Evolutionary conservation across 2,888 invertebrate genomes (phyloP), one percentile per base, ranked within the genome.

Genomic region (Pheosia tremula): DNA sequence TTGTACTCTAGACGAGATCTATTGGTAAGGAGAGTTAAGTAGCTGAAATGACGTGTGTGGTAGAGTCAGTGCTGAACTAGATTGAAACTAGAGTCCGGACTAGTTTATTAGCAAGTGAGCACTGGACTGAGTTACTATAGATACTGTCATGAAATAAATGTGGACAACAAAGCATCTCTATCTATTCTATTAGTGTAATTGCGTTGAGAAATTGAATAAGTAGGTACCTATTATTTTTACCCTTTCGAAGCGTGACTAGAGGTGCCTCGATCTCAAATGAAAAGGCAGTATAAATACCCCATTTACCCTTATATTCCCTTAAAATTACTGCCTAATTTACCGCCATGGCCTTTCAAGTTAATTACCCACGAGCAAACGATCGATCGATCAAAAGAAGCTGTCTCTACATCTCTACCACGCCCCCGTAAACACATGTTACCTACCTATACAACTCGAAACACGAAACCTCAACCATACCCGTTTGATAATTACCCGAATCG

Each of bases 401-500:
- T 55, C 6, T n/a, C n/a, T 24, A 24, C 24, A 24, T 24, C 24
- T 24, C 24, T 24, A 52, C 62, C 77, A 69, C 72, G 75, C 67
- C 69, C 62, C 49, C 62, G 59, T 66, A 59, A 62, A 70, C 74
- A 74, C 71, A 74, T 67, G 74, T 53, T 63, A 52, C 60, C 61
- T 65, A 24, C 24, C 24, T 24, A 24, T 61, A 54, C 61, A 58
- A 41, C 38, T 58, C 59, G 61, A 62, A 63, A 65, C 67, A 68
- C 61, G 74, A 54, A 37, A 36, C n/a, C 13, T 49, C 62, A 62
- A 60, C 57, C 60, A 63, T 56, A 63, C 70, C 69, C 68, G 67
- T 10, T 36, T 13, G n/a, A 56, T 56, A 56, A 56, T 56, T 36
- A 45, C 43, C 56, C 36, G 36, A 83, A 83, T 85, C 86, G 82